Evolutionary conservation across 2,113 vertebrate species (phyloP).

Genomic region (Stegostoma tigrinum): DNA sequence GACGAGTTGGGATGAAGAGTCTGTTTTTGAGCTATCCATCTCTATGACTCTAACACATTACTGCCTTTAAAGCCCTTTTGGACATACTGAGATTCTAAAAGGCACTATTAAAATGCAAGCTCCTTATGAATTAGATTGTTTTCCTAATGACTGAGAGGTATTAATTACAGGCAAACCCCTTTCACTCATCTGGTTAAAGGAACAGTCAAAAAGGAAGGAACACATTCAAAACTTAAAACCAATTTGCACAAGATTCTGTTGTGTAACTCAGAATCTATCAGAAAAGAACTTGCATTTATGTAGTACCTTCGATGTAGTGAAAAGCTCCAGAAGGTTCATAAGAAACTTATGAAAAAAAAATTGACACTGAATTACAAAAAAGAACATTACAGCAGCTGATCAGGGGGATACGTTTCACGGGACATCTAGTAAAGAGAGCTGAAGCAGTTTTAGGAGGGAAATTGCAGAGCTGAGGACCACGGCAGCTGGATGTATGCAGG

Average conservation of each 20-base stretch:
- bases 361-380: too few species aligned
- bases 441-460: too few species aligned
- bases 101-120: background rate
- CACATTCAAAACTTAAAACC: background rate
- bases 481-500: too few species aligned
- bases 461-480: too few species aligned
- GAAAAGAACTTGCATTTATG: background rate
- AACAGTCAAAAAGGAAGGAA: background rate
- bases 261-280: background rate
- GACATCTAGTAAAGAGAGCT: too few species aligned
- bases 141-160: background rate
- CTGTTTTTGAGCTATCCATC: too few species aligned
- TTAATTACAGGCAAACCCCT: background rate
- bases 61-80: background rate
- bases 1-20: too few species aligned
- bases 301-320: too few species aligned
- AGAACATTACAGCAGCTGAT: too few species aligned
- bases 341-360: too few species aligned
- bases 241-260: background rate
- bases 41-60: background rate
- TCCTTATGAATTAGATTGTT: background rate
- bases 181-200: background rate
- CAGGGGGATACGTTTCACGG: too few species aligned
- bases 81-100: background rate
- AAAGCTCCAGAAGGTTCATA: too few species aligned